These are phyloP conservation scores for Phrynosoma platyrhinos DNA, from an alignment of 2,113 vertebrate species.

Conservation along the genomic window DNA sequence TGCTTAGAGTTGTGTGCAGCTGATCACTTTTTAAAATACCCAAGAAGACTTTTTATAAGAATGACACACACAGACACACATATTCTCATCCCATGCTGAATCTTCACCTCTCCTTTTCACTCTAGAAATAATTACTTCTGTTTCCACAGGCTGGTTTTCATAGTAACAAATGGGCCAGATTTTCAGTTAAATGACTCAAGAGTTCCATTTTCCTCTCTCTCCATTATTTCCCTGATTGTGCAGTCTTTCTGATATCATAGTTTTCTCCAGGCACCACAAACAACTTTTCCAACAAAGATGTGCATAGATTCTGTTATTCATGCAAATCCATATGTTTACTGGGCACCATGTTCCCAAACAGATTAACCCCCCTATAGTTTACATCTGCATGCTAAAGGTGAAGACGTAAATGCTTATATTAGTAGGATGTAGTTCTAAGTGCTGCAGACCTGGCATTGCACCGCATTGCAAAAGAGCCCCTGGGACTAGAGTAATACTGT, in stretches of 20 bases:
- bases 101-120: background rate
- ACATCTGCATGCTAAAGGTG: background rate
- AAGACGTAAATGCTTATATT: background rate
- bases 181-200: background rate
- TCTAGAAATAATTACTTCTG: background rate
- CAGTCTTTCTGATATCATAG: no score
- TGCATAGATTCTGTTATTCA: background rate
- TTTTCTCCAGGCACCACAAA: background rate
- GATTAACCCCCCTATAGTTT: background rate
- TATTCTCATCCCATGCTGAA: background rate
- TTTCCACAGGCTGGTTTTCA: background rate
- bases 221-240: slow-evolving; percentile 1
- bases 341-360: background rate
- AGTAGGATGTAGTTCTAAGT: background rate
- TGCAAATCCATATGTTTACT: background rate
- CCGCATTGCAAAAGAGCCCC: background rate
- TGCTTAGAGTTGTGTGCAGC: background rate
- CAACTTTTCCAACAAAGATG: background rate
- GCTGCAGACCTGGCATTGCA: background rate
- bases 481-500: background rate
- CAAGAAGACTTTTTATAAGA: background rate
- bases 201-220: background rate
- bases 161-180: background rate
- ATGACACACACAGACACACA: background rate
- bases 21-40: background rate